Evolutionary conservation across 2,113 vertebrate genomes (phyloP), one percentile per base, ranked within the genome.

Genomic region (Menidia beryllina): DNA sequence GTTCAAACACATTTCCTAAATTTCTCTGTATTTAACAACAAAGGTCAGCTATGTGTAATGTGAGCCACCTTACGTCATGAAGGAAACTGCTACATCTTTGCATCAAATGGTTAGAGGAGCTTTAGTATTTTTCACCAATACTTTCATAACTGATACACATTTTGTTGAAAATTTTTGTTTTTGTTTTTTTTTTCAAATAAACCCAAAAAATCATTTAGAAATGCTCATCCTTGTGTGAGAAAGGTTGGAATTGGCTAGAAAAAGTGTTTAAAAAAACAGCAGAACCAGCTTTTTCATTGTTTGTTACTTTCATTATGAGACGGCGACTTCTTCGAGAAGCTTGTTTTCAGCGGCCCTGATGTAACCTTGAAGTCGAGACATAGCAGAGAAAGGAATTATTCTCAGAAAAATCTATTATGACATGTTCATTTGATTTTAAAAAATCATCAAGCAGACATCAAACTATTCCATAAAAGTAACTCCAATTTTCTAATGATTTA

Each of bases 341-440:
- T 27, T 60, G 45, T 38, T 43, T 39, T 43, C 19, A 13, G n/a
- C n/a, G n/a, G n/a, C n/a, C n/a, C n/a, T n/a, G n/a, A n/a, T n/a
- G 57, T 66, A 69, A 86, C 85, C 81, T 83, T 87, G 66, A 83
- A 69, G 63, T 34, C 41, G 73, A 24, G 11, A 63, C 15, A n/a
- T 5, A 21, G 3, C 45, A 53, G 39, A 45, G 27, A 63, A 77
- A 70, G 24, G 69, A 71, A 72, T 50, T 34, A 48, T 45, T 66
- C 49, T 76, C 10, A 48, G 57, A 71, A 68, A 65, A 7, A n/a
- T n/a, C n/a, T n/a, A n/a, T n/a, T 41, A 5, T 13, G 21, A n/a
- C 4, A 25, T 67, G 55, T 72, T 70, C 49, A 83, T 30, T 30
- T 5, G 30, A 4, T 30, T 30, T 70, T 58, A 54, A 5, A 34